Conservation (phyloP, 2,797 vertebrate species). For the Amazonetta brasiliensis region DNA sequence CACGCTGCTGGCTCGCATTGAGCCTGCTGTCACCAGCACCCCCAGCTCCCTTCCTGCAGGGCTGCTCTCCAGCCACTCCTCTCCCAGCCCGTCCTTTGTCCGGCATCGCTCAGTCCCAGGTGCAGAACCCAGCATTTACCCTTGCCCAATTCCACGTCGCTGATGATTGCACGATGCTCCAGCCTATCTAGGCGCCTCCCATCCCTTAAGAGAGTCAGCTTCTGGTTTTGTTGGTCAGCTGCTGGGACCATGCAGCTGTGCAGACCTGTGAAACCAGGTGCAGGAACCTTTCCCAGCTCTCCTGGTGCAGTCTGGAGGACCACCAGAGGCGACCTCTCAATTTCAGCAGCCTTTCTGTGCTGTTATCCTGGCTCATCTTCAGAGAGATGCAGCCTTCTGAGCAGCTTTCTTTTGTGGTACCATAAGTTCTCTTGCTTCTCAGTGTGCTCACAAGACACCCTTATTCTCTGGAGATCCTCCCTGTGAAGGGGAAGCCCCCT, state of each 20-base stretch:
- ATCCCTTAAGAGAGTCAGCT: neutral
- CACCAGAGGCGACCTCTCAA: neutral
- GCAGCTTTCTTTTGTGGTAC: neutral
- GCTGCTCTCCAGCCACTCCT: too few species aligned
- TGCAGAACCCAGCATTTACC: neutral
- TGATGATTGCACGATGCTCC: neutral
- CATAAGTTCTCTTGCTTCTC: neutral
- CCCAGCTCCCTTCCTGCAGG: too few species aligned
- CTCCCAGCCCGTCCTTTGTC: too few species aligned
- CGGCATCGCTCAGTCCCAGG: too few species aligned
- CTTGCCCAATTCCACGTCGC: neutral
- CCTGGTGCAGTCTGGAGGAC: neutral
- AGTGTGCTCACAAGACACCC: neutral
- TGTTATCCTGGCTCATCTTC: neutral
- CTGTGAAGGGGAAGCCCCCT: neutral
- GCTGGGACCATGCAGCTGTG: neutral
- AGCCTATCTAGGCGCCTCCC: neutral
- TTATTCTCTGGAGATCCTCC: neutral
- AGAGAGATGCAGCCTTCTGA: neutral
- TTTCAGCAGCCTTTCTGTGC: neutral
- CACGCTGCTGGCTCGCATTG: too few species aligned
- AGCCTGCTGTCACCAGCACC: too few species aligned
- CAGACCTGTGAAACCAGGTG: neutral
- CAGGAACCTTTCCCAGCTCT: neutral
- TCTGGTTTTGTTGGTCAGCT: neutral